Base-by-base conservation (phyloP, 2,797 vertebrate species). In the Chromis chromis region DNA sequence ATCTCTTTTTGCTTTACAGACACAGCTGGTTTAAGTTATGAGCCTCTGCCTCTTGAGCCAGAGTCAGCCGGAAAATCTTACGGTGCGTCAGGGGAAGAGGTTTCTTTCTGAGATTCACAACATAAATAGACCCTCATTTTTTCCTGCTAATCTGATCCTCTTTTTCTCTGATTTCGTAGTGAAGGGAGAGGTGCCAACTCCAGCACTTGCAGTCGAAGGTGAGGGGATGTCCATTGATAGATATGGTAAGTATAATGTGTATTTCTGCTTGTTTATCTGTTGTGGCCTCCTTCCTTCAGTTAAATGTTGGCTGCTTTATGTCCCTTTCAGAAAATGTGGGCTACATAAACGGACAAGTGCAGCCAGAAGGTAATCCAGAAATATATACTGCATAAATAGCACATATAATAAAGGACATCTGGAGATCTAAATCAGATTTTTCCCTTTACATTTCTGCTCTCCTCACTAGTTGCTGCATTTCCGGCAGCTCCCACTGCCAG, bases 311-410 rank as follows among this genome's bases (percentile, higher is more conserved):
- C 50, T 19, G 8, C 65, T 62, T 10, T 54, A 61, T 70, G 4
- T 82, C 59, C 4, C 8, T 88, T 87, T 64, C 78, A 94, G 93
- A 85, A 65, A 84, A 90, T 6, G 68, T 70, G 2, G 86, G 86
- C 52, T 93, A 92, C 44, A 86, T 92, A 44, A 92, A 90, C 27
- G 93, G 92, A 87, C 90, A 87, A 53, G 61, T 93, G 48, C 91
- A 92, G 61, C 87, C 92, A 64, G 91, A 94, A 82, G 94, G 94
- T 94, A 91, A 56, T 44, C 1, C 6, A 33, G 52, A 58, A 11
- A 39, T 42, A 9, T 17, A 4, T 9, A 55, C 4, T 19, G 14
- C 24, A 56, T 48, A 12, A 31, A 64, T 3, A 6, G 1, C 21
- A 10, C 22, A 25, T 8, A 62, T 4, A 24, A 56, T 12, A 50